Percentiles rank a stretch among this genome's conserved stretches.
phyloP scores from a whole-genome alignment of 2,797 vertebrate species.

The Acanthiza pusilla region DNA sequence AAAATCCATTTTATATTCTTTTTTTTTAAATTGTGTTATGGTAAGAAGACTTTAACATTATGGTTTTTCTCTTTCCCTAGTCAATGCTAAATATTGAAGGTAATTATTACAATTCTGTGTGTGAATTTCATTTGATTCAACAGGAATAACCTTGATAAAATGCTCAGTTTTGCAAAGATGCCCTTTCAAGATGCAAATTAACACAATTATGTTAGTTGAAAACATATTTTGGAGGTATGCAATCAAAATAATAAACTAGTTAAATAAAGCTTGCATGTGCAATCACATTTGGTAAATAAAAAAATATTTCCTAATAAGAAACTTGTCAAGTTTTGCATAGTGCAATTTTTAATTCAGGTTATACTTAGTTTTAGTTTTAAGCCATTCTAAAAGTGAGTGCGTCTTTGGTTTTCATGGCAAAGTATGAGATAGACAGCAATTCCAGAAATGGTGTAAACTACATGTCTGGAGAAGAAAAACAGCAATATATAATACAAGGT shows the following conservation, averaged over 20 bases:
- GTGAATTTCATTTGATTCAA: constrained; percentile 33
- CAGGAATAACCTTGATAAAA: constrained; percentile 33
- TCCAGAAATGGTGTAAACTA: not conserved
- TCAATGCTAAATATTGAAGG: constrained; percentile 14
- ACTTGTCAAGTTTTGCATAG: constrained; percentile 36
- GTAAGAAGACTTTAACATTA: not conserved
- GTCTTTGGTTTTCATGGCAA: not conserved
- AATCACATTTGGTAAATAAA: constrained; percentile 63
- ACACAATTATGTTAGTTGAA: constrained; percentile 67
- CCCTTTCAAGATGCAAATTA: constrained; percentile 71
- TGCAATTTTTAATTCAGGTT: constrained; percentile 10
- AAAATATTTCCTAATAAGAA: constrained; percentile 61
- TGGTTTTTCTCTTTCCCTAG: not conserved
- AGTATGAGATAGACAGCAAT: not conserved
- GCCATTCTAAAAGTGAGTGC: not conserved
- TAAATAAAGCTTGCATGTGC: constrained; percentile 55
- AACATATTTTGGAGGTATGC: constrained; percentile 68
- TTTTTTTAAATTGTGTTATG: not conserved
- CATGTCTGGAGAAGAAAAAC: not conserved
- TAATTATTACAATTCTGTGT: not conserved
- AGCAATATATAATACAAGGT: not conserved
- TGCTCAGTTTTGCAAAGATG: constrained; percentile 52
- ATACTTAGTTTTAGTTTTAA: not conserved
- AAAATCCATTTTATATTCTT: not conserved
- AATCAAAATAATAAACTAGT: constrained; percentile 73